Conservation (phyloP, 2,888 invertebrate species). For the Habrosyne pyritoides region DNA sequence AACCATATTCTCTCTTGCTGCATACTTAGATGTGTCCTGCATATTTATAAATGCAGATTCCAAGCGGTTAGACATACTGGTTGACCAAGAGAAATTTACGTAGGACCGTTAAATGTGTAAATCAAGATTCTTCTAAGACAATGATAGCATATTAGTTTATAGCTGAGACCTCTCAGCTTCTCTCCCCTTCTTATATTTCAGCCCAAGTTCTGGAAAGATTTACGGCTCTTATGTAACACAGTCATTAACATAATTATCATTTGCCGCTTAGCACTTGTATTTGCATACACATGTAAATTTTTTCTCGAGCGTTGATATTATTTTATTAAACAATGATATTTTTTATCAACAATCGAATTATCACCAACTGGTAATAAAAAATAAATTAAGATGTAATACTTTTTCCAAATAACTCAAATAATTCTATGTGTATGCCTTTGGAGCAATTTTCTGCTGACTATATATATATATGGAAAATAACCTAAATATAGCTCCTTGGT, state of each 20-base stretch:
- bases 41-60: no score
- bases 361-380: slow-evolving; percentile 18
- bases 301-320: slow-evolving; percentile 16
- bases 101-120: no score
- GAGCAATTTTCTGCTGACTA: neutral
- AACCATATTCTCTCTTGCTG: neutral
- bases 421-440: slow-evolving; percentile 12
- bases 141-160: no score
- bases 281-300: slow-evolving; percentile 18
- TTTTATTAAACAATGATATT: neutral
- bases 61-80: neutral
- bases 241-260: neutral
- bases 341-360: slow-evolving; percentile 19
- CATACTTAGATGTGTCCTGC: no score
- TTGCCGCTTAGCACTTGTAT: no score
- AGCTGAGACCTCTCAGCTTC: no score
- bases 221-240: neutral
- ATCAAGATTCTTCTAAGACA: no score
- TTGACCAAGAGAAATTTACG: neutral
- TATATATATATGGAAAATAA: slow-evolving; percentile 11
- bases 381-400: no score
- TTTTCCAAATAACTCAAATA: no score
- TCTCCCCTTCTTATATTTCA: neutral
- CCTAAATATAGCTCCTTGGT: slow-evolving; percentile 16
- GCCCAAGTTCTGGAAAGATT: neutral